Percentiles rank a stretch among this genome's conserved stretches.
These are phyloP conservation scores for Caranx melampygus DNA, from an alignment of 2,113 vertebrate genomes.

Conservation along the genomic window DNA sequence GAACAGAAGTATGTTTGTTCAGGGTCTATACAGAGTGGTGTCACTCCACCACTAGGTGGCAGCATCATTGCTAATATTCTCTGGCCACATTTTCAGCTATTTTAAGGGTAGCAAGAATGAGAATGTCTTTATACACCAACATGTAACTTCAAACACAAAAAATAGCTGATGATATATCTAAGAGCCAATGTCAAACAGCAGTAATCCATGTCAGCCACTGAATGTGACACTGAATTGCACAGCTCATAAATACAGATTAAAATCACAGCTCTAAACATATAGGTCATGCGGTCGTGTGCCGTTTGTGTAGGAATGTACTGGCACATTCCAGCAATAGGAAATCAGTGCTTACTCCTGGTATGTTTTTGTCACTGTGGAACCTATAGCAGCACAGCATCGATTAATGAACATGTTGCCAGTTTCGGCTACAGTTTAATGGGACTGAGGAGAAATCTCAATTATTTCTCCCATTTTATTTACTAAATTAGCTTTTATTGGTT, in stretches of 20 bases:
- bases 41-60: constrained; percentile 64
- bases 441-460: not conserved
- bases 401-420: not conserved
- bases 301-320: not conserved
- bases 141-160: not conserved
- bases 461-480: not conserved
- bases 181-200: not conserved
- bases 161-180: constrained; percentile 7
- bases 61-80: not conserved
- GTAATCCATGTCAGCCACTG: no score
- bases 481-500: not conserved
- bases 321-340: not conserved
- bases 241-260: no score
- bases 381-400: not conserved
- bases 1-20: not conserved
- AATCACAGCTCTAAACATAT: not conserved
- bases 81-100: not conserved
- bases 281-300: not conserved
- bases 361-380: not conserved
- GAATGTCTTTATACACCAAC: not conserved
- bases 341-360: not conserved
- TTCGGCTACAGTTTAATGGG: not conserved
- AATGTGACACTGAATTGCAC: no score
- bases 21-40: not conserved
- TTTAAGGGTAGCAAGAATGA: not conserved